Conservation (phyloP, 2,797 vertebrate species). For the Chaunax sp. region DNA sequence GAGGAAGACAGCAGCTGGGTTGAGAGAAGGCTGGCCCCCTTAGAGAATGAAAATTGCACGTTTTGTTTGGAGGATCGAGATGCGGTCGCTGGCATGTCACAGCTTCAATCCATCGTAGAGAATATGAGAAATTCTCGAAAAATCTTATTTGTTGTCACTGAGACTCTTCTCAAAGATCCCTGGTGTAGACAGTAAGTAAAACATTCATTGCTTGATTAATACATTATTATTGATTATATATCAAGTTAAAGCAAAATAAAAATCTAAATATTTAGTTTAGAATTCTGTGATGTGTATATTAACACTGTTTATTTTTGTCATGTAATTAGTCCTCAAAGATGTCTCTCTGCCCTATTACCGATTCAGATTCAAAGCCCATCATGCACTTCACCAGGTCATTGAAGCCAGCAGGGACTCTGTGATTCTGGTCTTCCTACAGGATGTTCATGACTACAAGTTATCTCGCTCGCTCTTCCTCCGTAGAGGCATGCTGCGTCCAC, state of each 20-base stretch:
- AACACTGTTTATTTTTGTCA: too few species aligned
- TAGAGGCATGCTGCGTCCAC: constrained; percentile 91
- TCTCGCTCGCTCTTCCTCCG: constrained; percentile 88
- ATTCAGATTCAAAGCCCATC: constrained; percentile 91
- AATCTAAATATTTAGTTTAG: too few species aligned
- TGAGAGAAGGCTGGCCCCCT: constrained; percentile 82
- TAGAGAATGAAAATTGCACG: constrained; percentile 82
- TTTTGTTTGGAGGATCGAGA: constrained; percentile 93
- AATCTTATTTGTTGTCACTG: constrained; percentile 92
- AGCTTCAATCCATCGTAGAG: constrained; percentile 86
- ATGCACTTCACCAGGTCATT: constrained; percentile 92
- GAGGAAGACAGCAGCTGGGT: constrained; percentile 88
- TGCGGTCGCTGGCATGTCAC: constrained; percentile 84
- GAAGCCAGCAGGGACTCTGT: constrained; percentile 93
- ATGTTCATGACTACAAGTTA: constrained; percentile 92
- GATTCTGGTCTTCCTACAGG: constrained; percentile 92
- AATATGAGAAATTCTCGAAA: constrained; percentile 91
- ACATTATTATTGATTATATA: background rate
- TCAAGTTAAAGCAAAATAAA: too few species aligned
- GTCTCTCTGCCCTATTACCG: background rate
- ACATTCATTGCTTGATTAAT: background rate
- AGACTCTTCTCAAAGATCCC: constrained; percentile 89
- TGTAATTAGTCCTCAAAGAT: too few species aligned
- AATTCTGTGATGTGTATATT: too few species aligned
- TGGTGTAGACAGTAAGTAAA: constrained; percentile 88